Evolutionary conservation across 1,140 invertebrate species (phyloP), one percentile per base, ranked within the genome.

Genomic region (Drosophila baimaii): DNA sequence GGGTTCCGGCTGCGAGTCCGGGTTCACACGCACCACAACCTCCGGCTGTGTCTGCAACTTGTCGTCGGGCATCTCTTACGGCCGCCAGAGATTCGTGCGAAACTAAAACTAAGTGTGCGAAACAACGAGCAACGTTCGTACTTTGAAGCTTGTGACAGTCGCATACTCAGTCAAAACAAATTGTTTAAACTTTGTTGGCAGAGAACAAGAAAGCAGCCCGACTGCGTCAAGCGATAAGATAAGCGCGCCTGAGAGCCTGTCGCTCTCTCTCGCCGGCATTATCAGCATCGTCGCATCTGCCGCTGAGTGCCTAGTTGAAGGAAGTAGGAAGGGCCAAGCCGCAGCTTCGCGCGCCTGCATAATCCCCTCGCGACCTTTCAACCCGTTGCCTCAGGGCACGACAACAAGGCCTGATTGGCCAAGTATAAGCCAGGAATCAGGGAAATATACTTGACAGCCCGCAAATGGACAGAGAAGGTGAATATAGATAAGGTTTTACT

Each of bases 191-290:
- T 33, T 41, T 44, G 62, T 77, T 63, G 35, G 47, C 82, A 76
- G 75, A 83, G 76, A 79, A 77, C 71, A 56, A 88, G 72, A 86
- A 56, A 21, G n/a, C 68, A 71, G n/a, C n/a, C 39, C 65, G 43
- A 65, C 63, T 61, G 25, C 29, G 68, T 63, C 25, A 25, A 15
- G 62, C 33, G 83, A 86, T 86, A 83, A 86, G 83, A 86, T 86
- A 86, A 81, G 79, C 61, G n/a, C 19, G 37, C 21, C 31, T 51
- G 51, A 72, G 62, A 72, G 62, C 46, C 58, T 43, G 41, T 43
- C 35, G 46, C 52, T 73, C 23, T 49, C 43, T 47, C 9, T 49
- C 13, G n/a, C 17, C 19, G 37, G 15, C 52, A 31, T 55, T 73
- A 79, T 74, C 77, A 71, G 64, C 49, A 31, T 23, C 79, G 31